Evolutionary conservation across 1,140 invertebrate species (phyloP), one percentile per base, ranked within the genome.

Genomic region (Philopotamus ludificatus): DNA sequence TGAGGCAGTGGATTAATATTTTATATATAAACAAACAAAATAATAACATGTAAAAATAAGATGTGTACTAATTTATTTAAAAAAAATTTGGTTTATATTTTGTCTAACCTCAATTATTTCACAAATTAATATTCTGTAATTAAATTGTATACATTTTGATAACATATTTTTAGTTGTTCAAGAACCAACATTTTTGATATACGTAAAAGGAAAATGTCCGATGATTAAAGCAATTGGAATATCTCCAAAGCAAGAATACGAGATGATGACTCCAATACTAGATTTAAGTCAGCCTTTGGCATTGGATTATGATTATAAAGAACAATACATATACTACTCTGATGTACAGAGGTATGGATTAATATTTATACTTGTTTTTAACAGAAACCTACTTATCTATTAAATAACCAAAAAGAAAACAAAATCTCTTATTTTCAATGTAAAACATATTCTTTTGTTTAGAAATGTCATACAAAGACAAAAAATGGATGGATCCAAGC

Each of bases 381-480:
- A n/a, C n/a, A 39, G 8, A 39, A n/a, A 39, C n/a, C 8, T 39
- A 39, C n/a, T 8, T n/a, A 39, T 39, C 8, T 39, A 39, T 39
- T 39, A 8, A 39, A 39, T 39, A 39, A 8, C 7, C 34, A 8
- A 8, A n/a, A n/a, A n/a, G n/a, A n/a, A n/a, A n/a, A n/a, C n/a
- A n/a, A n/a, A n/a, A n/a, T n/a, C n/a, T n/a, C n/a, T n/a, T n/a
- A n/a, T n/a, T n/a, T n/a, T n/a, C n/a, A n/a, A n/a, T n/a, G n/a
- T n/a, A n/a, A n/a, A n/a, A 44, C 3, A 44, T 44, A 2, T 44
- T 44, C 12, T 34, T 4, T 34, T 34, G 28, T 71, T 16, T 65
- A 81, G 78, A 53, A 83, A 81, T 72, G 75, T 82, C 34, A 93
- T 94, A 55, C 89, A 92, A 71, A 80, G 89, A 9, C 87, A 90